Conservation (phyloP, 2,113 vertebrate genomes). For the Albula glossodonta region DNA sequence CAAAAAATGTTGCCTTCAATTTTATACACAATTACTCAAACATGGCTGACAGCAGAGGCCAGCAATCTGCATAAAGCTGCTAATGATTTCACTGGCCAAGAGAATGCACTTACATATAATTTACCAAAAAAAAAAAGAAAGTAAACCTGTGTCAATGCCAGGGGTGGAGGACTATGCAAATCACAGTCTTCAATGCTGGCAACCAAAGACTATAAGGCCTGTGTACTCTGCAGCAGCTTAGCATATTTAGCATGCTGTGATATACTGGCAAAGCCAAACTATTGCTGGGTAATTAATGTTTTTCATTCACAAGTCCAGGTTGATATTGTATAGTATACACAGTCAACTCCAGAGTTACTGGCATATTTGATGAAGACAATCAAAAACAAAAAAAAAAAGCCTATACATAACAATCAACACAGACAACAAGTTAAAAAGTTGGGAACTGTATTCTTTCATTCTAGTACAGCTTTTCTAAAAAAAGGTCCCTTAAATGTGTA, state of each 20-base stretch:
- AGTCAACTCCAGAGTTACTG: too few species aligned
- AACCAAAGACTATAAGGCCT: background rate
- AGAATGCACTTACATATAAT: background rate
- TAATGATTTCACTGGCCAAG: background rate
- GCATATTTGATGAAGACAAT: too few species aligned
- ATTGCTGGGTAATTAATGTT: background rate
- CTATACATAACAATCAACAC: too few species aligned
- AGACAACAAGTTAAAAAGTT: too few species aligned
- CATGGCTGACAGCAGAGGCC: conserved; percentile 1
- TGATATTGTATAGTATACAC: too few species aligned
- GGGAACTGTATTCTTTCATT: too few species aligned
- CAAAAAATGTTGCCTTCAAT: conserved; percentile 1
- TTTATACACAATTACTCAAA: conserved; percentile 9
- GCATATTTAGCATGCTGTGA: background rate
- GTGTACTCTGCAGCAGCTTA: background rate
- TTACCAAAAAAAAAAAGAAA: background rate
- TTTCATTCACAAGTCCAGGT: too few species aligned
- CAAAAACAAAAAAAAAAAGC: too few species aligned
- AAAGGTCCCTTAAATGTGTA: too few species aligned
- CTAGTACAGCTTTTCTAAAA: too few species aligned
- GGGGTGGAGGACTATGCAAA: background rate
- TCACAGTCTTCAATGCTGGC: background rate
- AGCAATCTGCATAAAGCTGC: background rate
- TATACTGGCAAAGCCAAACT: background rate
- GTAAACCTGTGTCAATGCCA: background rate